A percentile compares a stretch with the other conserved stretches of the same genome.
phyloP scores from a whole-genome alignment of 1,140 invertebrate species.

The Anagrus nilaparvatae region DNA sequence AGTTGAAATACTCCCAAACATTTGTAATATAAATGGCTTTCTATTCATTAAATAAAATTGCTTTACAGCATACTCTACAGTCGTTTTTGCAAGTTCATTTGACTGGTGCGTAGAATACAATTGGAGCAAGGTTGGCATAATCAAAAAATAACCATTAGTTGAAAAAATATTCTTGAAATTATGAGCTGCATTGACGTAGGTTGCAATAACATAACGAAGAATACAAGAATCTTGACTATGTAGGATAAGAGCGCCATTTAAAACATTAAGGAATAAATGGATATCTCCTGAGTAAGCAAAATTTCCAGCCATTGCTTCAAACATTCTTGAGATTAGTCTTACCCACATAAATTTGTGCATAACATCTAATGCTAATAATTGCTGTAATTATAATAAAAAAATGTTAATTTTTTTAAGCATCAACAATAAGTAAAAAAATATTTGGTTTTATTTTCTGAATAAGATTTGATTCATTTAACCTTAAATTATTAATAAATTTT shows the following conservation, averaged over 20 bases:
- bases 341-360: slow-evolving; percentile 99
- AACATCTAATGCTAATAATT: slow-evolving; percentile 87
- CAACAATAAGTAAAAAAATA: slow-evolving; percentile 9
- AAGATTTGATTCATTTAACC: no score
- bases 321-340: slow-evolving; percentile 91
- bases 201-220: slow-evolving; percentile 89
- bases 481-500: no score
- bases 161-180: slow-evolving; percentile 99
- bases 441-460: background rate
- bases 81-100: slow-evolving; percentile 86
- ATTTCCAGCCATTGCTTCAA: slow-evolving; percentile 96
- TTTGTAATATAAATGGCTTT: slow-evolving; percentile 96
- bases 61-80: slow-evolving; percentile 95
- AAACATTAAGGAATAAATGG: slow-evolving; percentile 93
- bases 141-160: slow-evolving; percentile 91
- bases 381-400: slow-evolving; percentile 41
- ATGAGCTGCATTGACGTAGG: slow-evolving; percentile 93
- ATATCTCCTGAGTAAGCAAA: slow-evolving; percentile 97
- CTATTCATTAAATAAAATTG: slow-evolving; percentile 98
- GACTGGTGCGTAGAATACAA: slow-evolving; percentile 97
- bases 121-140: slow-evolving; percentile 94
- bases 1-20: slow-evolving; percentile 96
- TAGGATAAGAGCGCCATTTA: slow-evolving; percentile 93
- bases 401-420: background rate
- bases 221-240: slow-evolving; percentile 96